Base-by-base conservation (phyloP, 2,113 vertebrate genomes). In the Anguilla japonica region DNA sequence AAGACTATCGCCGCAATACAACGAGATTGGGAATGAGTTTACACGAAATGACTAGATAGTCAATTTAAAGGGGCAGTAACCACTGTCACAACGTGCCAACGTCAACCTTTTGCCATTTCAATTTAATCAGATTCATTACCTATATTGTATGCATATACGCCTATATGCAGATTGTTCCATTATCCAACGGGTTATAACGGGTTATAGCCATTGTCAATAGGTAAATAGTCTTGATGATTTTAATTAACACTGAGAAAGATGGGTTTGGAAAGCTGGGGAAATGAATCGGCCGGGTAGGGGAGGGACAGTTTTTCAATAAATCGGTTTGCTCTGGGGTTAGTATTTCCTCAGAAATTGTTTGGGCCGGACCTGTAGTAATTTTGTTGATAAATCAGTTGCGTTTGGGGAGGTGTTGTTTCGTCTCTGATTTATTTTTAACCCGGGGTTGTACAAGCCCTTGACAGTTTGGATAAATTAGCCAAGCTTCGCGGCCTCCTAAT, bases 391-490 rank as follows among this genome's bases (percentile, higher is more conserved):
- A 98, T 97, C 96, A 96, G 95, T 95, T 91, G 92, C 91, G 95
- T 96, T 95, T 93, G 95, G 93, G 92, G 89, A 94, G 89, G 88
- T 94, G 87, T 91, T 95, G 96, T 97, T 98, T 96, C 94, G 96
- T 91, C 91, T 91, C 95, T 98, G 97, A 98, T 98, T 98, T 98
- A 98, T 98, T 97, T 96, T 95, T 96, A 97, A 97, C 97, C 97
- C 95, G 97, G 95, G 97, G 97, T 97, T 97, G 97, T 98, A 97
- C 97, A 97, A 95, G 96, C 92, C 95, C 93, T 91, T 97, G 97
- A 98, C 97, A 97, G 96, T 96, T 96, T 96, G 96, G 96, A 98
- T 98, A 97, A 97, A 99, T 98, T 97, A 98, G 97, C 96, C 97
- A 92, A 95, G 94, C 96, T 95, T 95, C 95, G 95, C 94, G 93